These are phyloP conservation scores for Diuraphis noxia DNA, from an alignment of 1,140 invertebrate genomes.

Conservation along the genomic window DNA sequence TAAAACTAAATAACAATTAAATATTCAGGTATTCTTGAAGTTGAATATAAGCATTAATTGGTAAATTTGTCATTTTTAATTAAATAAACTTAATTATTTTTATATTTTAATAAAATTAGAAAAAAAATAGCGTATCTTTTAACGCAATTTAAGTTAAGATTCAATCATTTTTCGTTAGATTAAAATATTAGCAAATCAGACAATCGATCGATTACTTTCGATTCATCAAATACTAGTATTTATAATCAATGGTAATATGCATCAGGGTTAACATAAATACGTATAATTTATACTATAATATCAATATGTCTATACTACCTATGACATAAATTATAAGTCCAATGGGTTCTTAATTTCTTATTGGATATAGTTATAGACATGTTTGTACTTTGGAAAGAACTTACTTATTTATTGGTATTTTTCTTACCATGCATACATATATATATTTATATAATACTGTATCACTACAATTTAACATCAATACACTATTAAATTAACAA, in stretches of 20 bases:
- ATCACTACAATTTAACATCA: background rate
- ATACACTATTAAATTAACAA: background rate
- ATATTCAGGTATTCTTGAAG: background rate
- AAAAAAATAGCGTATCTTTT: background rate
- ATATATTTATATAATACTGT: too few species aligned
- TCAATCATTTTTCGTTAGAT: background rate
- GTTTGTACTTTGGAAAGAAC: background rate
- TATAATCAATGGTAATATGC: too few species aligned
- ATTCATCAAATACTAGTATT: background rate
- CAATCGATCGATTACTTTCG: background rate
- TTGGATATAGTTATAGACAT: background rate
- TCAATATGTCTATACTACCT: too few species aligned
- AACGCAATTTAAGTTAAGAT: background rate
- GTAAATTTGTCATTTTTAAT: background rate
- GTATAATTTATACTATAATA: background rate
- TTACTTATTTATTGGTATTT: background rate
- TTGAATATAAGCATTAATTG: background rate
- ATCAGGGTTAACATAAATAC: too few species aligned
- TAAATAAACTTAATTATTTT: background rate
- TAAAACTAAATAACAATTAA: background rate
- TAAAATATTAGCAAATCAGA: background rate
- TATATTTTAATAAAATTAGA: background rate
- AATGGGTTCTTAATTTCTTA: background rate
- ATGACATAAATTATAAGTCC: background rate
- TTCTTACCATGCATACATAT: background rate